Evolutionary conservation across 2,113 vertebrate species (phyloP), one percentile per base, ranked within the genome.

Genomic region (Dendropsophus ebraccatus): DNA sequence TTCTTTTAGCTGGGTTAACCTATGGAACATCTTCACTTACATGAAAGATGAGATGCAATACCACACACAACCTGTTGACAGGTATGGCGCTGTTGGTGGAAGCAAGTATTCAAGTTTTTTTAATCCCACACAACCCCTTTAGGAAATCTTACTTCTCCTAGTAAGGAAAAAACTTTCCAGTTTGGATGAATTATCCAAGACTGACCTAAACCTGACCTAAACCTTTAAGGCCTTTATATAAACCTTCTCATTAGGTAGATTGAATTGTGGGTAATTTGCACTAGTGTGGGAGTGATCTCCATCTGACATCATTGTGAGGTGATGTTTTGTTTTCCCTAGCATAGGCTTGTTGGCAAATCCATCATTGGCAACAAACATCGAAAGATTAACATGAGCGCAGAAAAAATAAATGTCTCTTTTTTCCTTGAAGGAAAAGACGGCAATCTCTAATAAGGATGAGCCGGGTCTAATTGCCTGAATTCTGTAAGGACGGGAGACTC

Each of bases 401-500:
- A 47, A 58, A 90, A 62, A 90, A 90, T 88, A 82, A 87, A 85
- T 88, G 88, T 83, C 73, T 88, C 6, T 78, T 86, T 54, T 52
- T 87, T 89, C 87, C 83, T 72, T 77, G 83, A 62, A 56, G 28
- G 17, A 47, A 41, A 73, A 79, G 50, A 41, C 30, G 32, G 4
- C 69, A 84, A 47, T 41, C 35, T 47, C 2, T 10, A 2, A 58
- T 12, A 9, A 23, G 35, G 60, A 72, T 72, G 12, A 41, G 50
- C 50, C 25, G 16, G 25, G 32, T 28, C 23, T n/a, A 70, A 60
- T 32, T 60, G 50, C 19, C 65, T 47, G 45, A 88, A 81, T 88
- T 85, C n/a, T 87, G 87, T 88, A 90, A 92, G 89, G 86, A 83
- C 87, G 86, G 88, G 87, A 88, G 50, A 88, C 90, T 41, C 76